Conservation (phyloP, 2,888 invertebrate species). For the Allygus modestus region DNA sequence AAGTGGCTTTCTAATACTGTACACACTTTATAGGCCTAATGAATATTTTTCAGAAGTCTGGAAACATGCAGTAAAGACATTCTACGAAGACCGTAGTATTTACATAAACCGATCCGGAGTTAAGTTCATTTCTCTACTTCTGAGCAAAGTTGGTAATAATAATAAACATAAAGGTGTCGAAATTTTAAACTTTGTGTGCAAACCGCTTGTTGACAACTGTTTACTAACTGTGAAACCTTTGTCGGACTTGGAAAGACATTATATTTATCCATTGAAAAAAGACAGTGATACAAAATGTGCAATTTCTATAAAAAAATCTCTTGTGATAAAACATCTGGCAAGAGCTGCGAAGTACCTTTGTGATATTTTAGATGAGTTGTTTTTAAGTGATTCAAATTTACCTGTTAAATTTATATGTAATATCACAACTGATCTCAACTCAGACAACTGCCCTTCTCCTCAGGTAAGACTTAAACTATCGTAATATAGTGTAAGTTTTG, state of each 20-base stretch:
- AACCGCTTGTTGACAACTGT: not conserved
- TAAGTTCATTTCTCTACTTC: not conserved
- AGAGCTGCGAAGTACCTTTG: not conserved
- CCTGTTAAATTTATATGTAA: not conserved
- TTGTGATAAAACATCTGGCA: not conserved
- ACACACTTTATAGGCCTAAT: too few species aligned
- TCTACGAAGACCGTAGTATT: not conserved
- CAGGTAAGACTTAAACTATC: constrained; percentile 1
- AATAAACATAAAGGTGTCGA: not conserved
- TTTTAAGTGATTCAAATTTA: not conserved
- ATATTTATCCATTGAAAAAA: not conserved
- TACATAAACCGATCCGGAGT: not conserved
- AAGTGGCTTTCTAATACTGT: too few species aligned
- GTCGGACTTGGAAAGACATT: not conserved
- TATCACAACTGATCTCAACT: not conserved
- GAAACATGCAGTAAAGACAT: not conserved
- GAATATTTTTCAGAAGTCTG: not conserved
- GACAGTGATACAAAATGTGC: not conserved
- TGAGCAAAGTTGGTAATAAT: not conserved
- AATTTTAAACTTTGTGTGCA: not conserved
- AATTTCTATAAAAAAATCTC: not conserved
- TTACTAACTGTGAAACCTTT: not conserved
- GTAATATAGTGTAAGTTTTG: too few species aligned
- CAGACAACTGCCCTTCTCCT: not conserved
- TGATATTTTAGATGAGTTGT: not conserved